Evolutionary conservation across 1,140 invertebrate genomes (phyloP).

Genomic region (Ephestia elutella): DNA sequence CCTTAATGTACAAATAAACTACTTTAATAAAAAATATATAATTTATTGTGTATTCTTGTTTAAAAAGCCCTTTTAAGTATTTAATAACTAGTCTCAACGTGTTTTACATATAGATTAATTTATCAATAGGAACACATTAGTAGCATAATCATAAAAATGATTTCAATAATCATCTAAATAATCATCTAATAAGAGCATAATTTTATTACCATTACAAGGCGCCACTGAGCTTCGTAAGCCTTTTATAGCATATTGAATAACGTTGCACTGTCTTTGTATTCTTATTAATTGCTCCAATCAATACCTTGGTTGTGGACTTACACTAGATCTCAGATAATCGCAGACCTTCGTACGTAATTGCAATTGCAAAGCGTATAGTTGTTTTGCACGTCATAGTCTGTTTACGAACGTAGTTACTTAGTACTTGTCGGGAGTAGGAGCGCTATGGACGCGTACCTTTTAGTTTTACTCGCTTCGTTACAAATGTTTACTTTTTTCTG

Average conservation of each 20-base stretch:
- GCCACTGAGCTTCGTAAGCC: too few relatives aligned
- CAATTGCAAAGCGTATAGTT: not conserved
- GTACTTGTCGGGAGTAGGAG: not conserved
- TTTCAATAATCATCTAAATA: too few relatives aligned
- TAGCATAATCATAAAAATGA: too few relatives aligned
- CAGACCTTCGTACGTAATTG: not conserved
- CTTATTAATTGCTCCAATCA: conserved; percentile 15
- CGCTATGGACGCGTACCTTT: not conserved
- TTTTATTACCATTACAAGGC: too few relatives aligned
- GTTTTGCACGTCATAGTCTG: not conserved
- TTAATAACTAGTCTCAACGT: too few relatives aligned
- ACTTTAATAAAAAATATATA: too few relatives aligned
- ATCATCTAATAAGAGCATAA: too few relatives aligned
- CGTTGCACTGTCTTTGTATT: conserved; percentile 61
- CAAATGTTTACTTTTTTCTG: not conserved
- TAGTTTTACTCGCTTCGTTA: not conserved
- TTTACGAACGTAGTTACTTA: not conserved
- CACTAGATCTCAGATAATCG: not conserved
- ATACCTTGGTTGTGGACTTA: conserved; percentile 4
- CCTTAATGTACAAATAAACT: too few relatives aligned
- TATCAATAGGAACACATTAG: too few relatives aligned
- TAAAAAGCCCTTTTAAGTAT: too few relatives aligned
- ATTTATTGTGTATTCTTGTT: too few relatives aligned
- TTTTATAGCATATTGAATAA: not conserved
- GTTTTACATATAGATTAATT: too few relatives aligned